These are phyloP conservation scores for Rhyacophila evoluta DNA, from an alignment of 2,888 invertebrate genomes.

Conservation along the genomic window DNA sequence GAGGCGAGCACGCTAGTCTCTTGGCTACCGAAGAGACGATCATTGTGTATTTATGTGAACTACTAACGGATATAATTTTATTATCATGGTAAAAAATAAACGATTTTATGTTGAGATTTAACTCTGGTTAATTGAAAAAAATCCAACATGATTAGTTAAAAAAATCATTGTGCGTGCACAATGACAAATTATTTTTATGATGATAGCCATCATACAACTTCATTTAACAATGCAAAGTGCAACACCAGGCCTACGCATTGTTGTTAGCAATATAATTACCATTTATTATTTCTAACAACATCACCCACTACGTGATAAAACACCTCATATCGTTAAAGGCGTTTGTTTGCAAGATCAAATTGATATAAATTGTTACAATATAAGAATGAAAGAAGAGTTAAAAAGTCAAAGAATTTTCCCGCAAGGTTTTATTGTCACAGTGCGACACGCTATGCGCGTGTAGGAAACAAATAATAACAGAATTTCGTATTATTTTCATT, in stretches of 20 bases:
- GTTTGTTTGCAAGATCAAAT: background rate
- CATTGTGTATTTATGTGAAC: too few species aligned
- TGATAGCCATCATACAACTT: background rate
- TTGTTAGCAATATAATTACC: background rate
- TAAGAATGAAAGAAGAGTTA: background rate
- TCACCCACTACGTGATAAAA: background rate
- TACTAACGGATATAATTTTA: too few species aligned
- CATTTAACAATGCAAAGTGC: background rate
- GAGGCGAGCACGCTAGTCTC: too few species aligned
- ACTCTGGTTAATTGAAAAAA: too few species aligned
- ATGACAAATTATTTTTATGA: background rate
- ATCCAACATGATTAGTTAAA: background rate
- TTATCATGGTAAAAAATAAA: too few species aligned
- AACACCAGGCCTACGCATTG: background rate
- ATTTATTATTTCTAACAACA: background rate
- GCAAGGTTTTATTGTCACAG: background rate
- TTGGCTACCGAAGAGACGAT: too few species aligned
- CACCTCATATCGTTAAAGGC: conserved; percentile 4
- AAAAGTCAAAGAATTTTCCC: background rate
- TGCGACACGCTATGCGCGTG: background rate
- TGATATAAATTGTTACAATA: background rate
- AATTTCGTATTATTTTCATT: background rate
- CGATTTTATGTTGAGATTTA: too few species aligned
- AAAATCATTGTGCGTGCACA: background rate
- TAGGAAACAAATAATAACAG: background rate